Percentiles rank a stretch among this genome's conserved stretches.
phyloP scores from a whole-genome alignment of 1,140 invertebrate species.

The Bombus impatiens region DNA sequence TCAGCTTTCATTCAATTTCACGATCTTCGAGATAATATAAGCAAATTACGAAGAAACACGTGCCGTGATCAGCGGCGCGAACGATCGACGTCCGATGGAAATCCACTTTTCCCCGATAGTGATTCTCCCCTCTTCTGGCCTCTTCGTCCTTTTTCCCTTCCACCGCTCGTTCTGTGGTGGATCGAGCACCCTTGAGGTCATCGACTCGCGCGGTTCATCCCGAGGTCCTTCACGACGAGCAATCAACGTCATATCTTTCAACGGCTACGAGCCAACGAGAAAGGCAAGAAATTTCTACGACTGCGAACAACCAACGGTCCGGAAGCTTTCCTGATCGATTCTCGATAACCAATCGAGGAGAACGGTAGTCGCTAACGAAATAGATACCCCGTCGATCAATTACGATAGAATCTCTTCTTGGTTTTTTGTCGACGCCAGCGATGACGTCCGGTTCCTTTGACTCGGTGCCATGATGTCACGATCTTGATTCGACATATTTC shows the following conservation, averaged over 20 bases:
- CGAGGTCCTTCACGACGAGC: conserved; percentile 60
- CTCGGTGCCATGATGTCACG: background rate
- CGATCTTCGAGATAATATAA: background rate
- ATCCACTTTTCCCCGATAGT: conserved; percentile 44
- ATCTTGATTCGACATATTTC: background rate
- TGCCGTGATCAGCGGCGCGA: conserved; percentile 3
- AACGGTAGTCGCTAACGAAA: conserved; percentile 64
- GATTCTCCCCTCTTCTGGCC: background rate
- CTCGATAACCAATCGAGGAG: conserved; percentile 64
- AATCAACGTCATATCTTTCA: conserved; percentile 73
- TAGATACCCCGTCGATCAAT: conserved; percentile 58
- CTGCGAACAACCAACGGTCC: conserved; percentile 45
- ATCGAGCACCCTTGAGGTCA: conserved; percentile 55
- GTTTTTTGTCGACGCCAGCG: conserved; percentile 18
- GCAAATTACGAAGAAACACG: background rate
- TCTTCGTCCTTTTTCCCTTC: conserved; percentile 6
- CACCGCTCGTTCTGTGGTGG: conserved; percentile 27
- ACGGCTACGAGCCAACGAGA: conserved; percentile 40
- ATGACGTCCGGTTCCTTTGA: background rate
- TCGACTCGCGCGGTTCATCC: conserved; percentile 64
- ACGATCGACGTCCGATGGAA: conserved; percentile 50
- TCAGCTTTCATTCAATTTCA: conserved; percentile 18
- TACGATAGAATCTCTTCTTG: conserved; percentile 40
- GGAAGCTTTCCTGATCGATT: conserved; percentile 61
- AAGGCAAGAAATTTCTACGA: conserved; percentile 61